Conservation (phyloP, 2,797 vertebrate species). For the Poeciliopsis turneri region DNA sequence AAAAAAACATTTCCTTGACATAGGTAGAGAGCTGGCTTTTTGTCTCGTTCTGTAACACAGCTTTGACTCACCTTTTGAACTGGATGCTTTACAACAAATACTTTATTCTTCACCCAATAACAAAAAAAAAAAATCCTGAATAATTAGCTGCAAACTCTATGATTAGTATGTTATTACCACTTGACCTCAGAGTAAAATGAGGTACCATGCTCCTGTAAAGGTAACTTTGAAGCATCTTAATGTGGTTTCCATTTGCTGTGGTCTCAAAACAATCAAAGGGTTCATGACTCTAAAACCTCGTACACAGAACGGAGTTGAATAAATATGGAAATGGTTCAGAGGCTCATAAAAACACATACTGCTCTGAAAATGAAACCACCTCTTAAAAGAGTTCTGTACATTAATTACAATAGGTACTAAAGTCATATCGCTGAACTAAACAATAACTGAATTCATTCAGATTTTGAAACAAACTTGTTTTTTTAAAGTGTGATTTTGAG, state of each 20-base stretch:
- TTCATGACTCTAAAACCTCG: background rate
- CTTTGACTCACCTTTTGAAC: slow-evolving; percentile 16
- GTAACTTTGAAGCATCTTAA: background rate
- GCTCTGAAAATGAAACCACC: background rate
- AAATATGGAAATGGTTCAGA: background rate
- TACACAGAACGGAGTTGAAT: background rate
- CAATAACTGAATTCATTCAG: background rate
- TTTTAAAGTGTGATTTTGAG: background rate
- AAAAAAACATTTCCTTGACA: slow-evolving; percentile 53
- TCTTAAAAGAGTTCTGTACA: background rate
- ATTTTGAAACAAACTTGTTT: background rate
- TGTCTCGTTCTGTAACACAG: slow-evolving; percentile 7
- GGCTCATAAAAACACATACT: background rate
- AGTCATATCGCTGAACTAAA: background rate
- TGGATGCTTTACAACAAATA: background rate
- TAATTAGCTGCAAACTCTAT: background rate
- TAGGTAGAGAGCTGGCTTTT: slow-evolving; percentile 23
- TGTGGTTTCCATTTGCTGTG: background rate
- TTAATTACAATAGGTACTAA: background rate
- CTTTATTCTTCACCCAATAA: background rate
- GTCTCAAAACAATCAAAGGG: background rate
- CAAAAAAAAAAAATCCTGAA: slow-evolving; percentile 7
- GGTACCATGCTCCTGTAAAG: background rate
- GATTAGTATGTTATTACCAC: background rate
- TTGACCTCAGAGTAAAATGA: background rate